Evolutionary conservation across 2,113 vertebrate genomes (phyloP), one percentile per base, ranked within the genome.

Genomic region (Phrynosoma platyrhinos): DNA sequence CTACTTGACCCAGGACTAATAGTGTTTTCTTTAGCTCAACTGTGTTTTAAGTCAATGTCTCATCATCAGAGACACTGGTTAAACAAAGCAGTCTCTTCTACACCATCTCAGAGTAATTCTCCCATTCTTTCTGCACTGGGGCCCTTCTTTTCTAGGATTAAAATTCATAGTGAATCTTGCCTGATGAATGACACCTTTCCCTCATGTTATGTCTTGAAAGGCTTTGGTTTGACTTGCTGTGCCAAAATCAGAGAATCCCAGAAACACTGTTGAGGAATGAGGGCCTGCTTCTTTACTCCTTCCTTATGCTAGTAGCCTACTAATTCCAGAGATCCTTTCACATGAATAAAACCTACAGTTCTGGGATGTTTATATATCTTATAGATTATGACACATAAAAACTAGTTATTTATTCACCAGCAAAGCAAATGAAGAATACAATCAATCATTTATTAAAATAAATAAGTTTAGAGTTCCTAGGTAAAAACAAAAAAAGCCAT

Each of bases 221-320:
- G 16, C 40, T 68, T 40, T 25, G 36, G 66, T 47, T 47, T 47
- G 47, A 47, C 25, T 69, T 47, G 2, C 32, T 47, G 16, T 42
- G 40, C 23, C 7, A 69, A 69, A 69, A 30, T 25, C 25, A 42
- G 62, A 30, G 62, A 40, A 16, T 20, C 25, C 25, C 47, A 47
- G 47, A 47, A 66, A 40, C 69, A 64, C 82, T 20, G 10, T 9
- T 18, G 16, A 47, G 40, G 13, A 71, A 30, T 20, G 47, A 79
- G 53, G 14, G 78, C 1, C 76, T 83, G 66, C 8, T 87, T 90
- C 47, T 47, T 47, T 47, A 47, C 47, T 47, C 82, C 62, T 90
- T 82, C 68, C 18, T 83, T 93, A 47, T 76, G 53, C 21, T 87
- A 87, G 55, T 68, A 76, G 1, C 47, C 64, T 0, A 1, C 52